Base-by-base conservation (phyloP, 2,113 vertebrate species). In the Epinephelus lanceolatus region DNA sequence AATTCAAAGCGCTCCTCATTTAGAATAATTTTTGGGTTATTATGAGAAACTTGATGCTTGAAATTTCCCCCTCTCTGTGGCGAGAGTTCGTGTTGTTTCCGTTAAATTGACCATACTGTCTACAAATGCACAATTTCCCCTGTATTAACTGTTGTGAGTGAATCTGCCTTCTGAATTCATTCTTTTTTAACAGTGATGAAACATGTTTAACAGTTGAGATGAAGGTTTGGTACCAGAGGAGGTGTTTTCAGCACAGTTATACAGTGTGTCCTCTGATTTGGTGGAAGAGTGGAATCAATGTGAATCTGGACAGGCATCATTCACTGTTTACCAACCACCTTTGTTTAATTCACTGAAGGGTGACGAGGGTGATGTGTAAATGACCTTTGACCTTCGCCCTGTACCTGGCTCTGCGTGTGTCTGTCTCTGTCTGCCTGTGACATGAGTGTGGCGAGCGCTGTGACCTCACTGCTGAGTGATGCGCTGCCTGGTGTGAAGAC, bases 401-500 rank as follows among this genome's bases (percentile, higher is more conserved):
- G 78, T 71, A 79, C 62, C 69, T 79, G 62, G 30, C 81, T 84
- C n/a, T 86, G 62, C 69, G 61, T 77, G 77, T 67, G 76, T 68
- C 23, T 85, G 40, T 71, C 47, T 86, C 57, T 69, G 83, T 81
- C 75, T 69, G 55, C 71, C 80, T 59, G 47, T 84, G 80, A 86
- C 61, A 45, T 86, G 86, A 80, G 52, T 86, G 88, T 63, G 23
- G 81, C 33, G 55, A 95, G 97, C 96, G 95, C 96, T 94, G 92
- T 98, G 98, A 98, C 94, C 97, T 98, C 94, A 2, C 0, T 21
- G 63, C 59, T 90, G 95, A 97, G 97, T 85, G 97, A 99, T 87
- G 97, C 95, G 96, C 97, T 91, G 83, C 88, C 93, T 83, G 86
- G 84, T 93, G 94, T 85, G 68, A 91, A 88, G 86, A 91, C 86